Base-by-base conservation (phyloP, 2,888 invertebrate genomes). In the Odontothrips loti region DNA sequence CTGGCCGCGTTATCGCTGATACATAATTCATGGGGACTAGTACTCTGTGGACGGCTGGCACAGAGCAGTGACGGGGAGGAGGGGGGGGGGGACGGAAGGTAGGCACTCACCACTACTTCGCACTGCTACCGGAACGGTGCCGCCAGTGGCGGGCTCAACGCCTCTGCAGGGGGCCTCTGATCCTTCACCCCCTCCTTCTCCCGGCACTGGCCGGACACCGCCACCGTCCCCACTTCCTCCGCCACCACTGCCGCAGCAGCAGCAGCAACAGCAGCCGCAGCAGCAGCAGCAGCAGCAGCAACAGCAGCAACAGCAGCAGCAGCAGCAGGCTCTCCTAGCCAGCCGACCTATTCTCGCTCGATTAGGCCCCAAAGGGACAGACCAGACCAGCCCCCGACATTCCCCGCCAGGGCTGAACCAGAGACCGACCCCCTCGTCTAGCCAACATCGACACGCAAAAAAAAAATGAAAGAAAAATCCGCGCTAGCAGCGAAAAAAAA, bases 11-110 rank as follows among this genome's bases (percentile, higher is more conserved):
- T 75, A 75, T 75, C 68, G 68, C 68, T 75, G 68, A 75, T 75
- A 75, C 68, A 75, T 75, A 75, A 75, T 75, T 75, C 68, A 75
- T 75, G 27, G 68, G 68, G 68, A 23, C 68, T 12, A 43, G 34
- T 6, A 27, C 68, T 75, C 68, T 75, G 68, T 27, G 68, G 68
- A 75, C 68, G 68, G 68, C 23, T 75, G 68, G 68, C 23, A 27
- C 23, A 75, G 34, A 43, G 58, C 58, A 17, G 58, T 17, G 58
- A 15, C 68, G 23, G 27, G 58, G 68, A 75, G 68, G 11, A 4
- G 68, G 68, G 68, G 63, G 23, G 63, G 63, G 63, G 63, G 68
- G 68, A 0, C 0, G 51, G 51, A 51, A 20, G 51, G 51, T 17
- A 51, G 51, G 51, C 15, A 20, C 20, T 51, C 3, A 51, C 15